Base-by-base conservation (phyloP, 2,888 invertebrate species). In the Salpingus planirostris region DNA sequence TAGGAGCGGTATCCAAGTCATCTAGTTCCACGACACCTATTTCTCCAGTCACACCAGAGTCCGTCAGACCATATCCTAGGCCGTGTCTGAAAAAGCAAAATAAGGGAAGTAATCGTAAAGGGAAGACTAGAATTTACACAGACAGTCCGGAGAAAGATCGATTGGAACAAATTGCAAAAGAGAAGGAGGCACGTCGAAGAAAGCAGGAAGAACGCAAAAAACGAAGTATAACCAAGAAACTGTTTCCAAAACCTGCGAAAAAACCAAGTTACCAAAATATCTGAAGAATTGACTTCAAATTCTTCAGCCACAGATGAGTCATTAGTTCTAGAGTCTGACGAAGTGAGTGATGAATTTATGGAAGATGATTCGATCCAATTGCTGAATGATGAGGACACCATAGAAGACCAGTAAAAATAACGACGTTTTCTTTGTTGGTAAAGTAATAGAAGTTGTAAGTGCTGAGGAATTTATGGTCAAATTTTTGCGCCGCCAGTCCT, bases 81-180 rank as follows among this genome's bases (percentile, higher is more conserved):
- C 10, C 23, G 5, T 5, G 6, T 10, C 4, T 10, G 5, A 5
- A 11, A 5, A 23, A 23, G 10, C 4, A 10, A 11, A 23, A 23
- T 5, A 10, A 8, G 5, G 18, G 18, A 18, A 23, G 10, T 6
- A 5, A 11, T 5, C 4, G 11, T 4, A 8, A 6, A 23, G 23
- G 23, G 8, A 23, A 11, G 11, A 8, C 23, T 4, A 23, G 23
- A 23, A 10, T 23, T 23, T 23, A 23, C 10, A 23, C 23, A 4
- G 23, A 23, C 23, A 23, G 7, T 5, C 23, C 23, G 23, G 23
- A 23, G 10, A 23, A 23, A 11, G 23, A 23, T 10, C 23, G 23
- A 8, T 11, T 23, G 23, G 23, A 23, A 11, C 7, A 23, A 23
- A 6, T 23, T 8, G 10, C 5, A 4, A 5, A 11, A 23, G 23